These are phyloP conservation scores for Coptodon rendalli DNA, from an alignment of 2,113 vertebrate genomes.

Conservation along the genomic window DNA sequence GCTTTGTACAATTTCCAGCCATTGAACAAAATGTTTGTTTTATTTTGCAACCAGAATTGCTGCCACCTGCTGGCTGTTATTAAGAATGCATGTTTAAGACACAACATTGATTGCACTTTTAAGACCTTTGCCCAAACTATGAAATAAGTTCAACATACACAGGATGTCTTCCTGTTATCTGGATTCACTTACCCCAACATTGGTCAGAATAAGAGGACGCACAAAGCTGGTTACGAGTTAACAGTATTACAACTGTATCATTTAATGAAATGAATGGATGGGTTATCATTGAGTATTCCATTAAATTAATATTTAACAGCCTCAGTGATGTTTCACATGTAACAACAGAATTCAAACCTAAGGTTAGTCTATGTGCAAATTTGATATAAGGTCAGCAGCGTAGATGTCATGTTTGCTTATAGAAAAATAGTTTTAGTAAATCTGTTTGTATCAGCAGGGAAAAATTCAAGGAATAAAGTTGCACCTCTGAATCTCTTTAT, in stretches of 20 bases:
- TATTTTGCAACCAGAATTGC: not conserved
- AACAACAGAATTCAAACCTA: not conserved
- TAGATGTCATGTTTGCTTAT: not conserved
- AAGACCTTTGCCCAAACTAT: not conserved
- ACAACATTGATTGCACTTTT: not conserved
- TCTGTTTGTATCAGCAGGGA: accelerated
- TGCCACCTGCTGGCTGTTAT: not conserved
- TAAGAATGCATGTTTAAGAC: not conserved
- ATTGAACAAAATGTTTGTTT: not conserved
- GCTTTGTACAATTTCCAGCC: not conserved
- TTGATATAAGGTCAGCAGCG: not conserved
- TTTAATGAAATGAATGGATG: not conserved
- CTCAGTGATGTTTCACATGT: not conserved
- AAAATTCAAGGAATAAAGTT: not conserved
- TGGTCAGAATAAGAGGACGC: not conserved
- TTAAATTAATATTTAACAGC: not conserved
- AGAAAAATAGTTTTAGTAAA: not conserved
- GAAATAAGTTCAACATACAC: accelerated
- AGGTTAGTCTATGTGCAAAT: not conserved
- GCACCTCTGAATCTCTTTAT: not conserved
- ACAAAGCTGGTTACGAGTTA: not conserved
- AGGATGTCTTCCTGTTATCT: not conserved
- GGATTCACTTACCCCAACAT: not conserved
- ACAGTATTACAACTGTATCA: not conserved
- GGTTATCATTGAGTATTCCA: not conserved